A percentile compares a stretch with the other conserved stretches of the same genome.
These are phyloP conservation scores for Mesembrinibis cayennensis DNA, from an alignment of 2,113 vertebrate species.

Conservation along the genomic window DNA sequence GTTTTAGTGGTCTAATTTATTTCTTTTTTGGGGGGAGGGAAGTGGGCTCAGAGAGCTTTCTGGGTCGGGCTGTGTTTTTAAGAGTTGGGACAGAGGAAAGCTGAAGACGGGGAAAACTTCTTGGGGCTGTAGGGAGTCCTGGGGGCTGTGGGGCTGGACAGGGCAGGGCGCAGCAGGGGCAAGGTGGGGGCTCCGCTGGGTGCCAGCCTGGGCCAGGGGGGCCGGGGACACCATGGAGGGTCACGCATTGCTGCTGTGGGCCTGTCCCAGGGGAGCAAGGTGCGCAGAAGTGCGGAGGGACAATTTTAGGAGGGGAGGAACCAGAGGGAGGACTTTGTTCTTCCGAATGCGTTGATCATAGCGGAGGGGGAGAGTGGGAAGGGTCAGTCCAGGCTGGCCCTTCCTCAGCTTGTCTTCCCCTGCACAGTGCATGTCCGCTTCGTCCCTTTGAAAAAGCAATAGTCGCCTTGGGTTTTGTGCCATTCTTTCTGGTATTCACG, in stretches of 20 bases:
- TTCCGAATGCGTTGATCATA: rapidly evolving
- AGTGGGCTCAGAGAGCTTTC: not conserved
- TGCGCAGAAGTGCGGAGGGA: not conserved
- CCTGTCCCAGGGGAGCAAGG: not conserved
- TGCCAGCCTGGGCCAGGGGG: not conserved
- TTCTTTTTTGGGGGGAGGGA: not conserved
- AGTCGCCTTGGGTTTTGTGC: not conserved
- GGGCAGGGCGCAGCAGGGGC: not conserved
- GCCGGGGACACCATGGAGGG: not conserved
- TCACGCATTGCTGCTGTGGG: not conserved
- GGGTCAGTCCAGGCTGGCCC: not conserved
- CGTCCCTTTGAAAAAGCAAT: not conserved
- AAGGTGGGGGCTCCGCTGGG: not conserved
- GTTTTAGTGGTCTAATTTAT: not conserved
- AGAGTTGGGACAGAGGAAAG: not conserved
- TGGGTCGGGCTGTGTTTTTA: not conserved
- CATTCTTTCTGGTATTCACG: not conserved
- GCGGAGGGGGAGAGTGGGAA: not conserved
- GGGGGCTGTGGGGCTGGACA: not conserved
- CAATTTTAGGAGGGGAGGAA: not conserved
- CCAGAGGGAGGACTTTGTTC: not conserved
- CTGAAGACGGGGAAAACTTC: not conserved
- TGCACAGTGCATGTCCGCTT: not conserved
- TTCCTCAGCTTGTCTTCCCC: not conserved
- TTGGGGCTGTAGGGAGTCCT: not conserved